Evolutionary conservation across 2,797 vertebrate genomes (phyloP).

Genomic region (Tolypeutes matacus): DNA sequence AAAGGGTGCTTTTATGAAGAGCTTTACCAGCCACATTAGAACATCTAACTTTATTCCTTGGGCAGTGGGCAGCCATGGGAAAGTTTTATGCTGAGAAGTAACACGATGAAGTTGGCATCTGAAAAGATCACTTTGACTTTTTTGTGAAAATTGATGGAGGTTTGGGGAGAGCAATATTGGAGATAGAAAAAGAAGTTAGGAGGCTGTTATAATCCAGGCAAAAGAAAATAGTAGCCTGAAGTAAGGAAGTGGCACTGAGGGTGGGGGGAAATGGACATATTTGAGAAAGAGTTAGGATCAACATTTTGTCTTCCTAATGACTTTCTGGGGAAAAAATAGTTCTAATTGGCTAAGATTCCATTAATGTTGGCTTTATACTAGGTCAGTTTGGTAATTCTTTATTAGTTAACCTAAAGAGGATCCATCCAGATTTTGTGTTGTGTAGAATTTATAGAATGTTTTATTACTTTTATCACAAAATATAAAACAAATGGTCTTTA

Average conservation of each 20-base stretch:
- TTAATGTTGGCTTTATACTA: slow-evolving; percentile 26
- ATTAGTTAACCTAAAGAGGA: slow-evolving; percentile 1
- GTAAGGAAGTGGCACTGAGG: background rate
- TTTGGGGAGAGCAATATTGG: fast-evolving
- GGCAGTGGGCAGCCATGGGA: background rate
- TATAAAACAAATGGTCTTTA: slow-evolving; percentile 36
- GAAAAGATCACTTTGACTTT: background rate
- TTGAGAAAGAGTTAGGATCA: background rate
- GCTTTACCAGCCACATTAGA: background rate
- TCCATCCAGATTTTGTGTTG: background rate
- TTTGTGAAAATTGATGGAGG: background rate
- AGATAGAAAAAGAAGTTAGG: background rate
- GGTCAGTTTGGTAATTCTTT: background rate
- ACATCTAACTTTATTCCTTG: background rate
- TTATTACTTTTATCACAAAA: background rate
- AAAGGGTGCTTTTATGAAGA: background rate
- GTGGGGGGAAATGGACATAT: background rate
- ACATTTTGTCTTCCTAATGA: background rate
- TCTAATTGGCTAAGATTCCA: background rate
- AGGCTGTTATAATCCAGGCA: background rate
- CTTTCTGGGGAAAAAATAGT: background rate
- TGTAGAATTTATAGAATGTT: background rate
- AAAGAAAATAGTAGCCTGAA: background rate
- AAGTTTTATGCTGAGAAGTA: background rate
- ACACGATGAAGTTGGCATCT: background rate